Base-by-base conservation (phyloP, 2,113 vertebrate genomes). In the Stigmatopora nigra region DNA sequence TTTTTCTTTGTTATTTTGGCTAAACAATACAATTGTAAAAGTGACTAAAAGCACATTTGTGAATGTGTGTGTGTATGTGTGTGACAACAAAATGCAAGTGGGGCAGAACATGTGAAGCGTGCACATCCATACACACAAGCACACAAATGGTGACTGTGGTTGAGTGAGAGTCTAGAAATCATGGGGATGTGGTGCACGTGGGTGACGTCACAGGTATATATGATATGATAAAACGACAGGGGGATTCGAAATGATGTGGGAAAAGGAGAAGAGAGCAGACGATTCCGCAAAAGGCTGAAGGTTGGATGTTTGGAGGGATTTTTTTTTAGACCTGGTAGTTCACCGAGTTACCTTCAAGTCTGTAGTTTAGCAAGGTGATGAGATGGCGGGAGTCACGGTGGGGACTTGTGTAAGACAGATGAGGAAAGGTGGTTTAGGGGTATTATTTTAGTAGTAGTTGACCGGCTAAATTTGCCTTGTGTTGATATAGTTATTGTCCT, bases 1-100 rank as follows among this genome's bases (percentile, higher is more conserved):
- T 76, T 86, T 85, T 81, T 84, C 83, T 78, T 82, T 78, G 38
- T 67, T 81, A 66, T 78, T 81, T 79, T 36, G 3, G 20, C 7
- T 14, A 45, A 45, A 46, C 38, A 61, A 60, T 1, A 79, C 25
- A 63, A 71, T 9, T 9, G 17, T 51, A 63, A 41, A 45, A 17
- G 83, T 77, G 81, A 77, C 19, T 76, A 75, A 68, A 71, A 73
- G 70, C 78, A 81, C 70, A 79, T 58, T 74, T 49, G 82, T 88
- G 83, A 72, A 78, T 3, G 59, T 45, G 41, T 16, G 59, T 15
- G 20, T 25, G 22, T 25, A 6, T 62, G 71, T 41, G 25, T 31
- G 57, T 73, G 65, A 41, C 61, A 70, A 55, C 65, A 70, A 57
- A 80, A 38, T 38, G 55, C 15, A 25, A 67, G 31, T 3, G 58